A percentile compares a stretch with the other conserved stretches of the same genome.
Conservation (phyloP, 2,888 invertebrate genomes). For the Dastarcus helophoroides region DNA sequence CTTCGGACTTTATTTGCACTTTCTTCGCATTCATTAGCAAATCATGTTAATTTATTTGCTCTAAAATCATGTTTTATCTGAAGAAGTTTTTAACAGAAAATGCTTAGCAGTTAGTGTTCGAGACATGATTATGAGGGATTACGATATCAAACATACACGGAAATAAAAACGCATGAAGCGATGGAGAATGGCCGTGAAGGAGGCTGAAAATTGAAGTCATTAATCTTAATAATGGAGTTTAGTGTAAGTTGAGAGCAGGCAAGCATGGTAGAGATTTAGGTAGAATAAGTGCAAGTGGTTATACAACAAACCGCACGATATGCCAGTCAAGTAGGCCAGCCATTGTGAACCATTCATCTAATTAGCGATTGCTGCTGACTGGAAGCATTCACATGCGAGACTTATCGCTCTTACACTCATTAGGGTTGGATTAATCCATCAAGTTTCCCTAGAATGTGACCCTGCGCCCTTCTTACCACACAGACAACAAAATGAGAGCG, state of each 20-base stretch:
- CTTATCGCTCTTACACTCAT: constrained; percentile 41
- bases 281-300: constrained; percentile 32
- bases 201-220: constrained; percentile 22
- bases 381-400: constrained; percentile 37
- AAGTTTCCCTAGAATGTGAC: constrained; percentile 24
- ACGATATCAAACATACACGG: too few relatives aligned
- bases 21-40: too few relatives aligned
- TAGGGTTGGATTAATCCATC: constrained; percentile 40
- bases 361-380: constrained; percentile 37
- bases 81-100: too few relatives aligned
- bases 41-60: too few relatives aligned
- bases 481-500: constrained; percentile 3
- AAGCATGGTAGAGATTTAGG: constrained; percentile 7
- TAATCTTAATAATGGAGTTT: constrained; percentile 26
- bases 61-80: too few relatives aligned
- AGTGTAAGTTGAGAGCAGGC: constrained; percentile 10
- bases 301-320: constrained; percentile 33
- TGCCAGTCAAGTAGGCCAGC: constrained; percentile 34
- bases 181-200: too few relatives aligned
- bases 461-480: constrained; percentile 10
- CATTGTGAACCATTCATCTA: constrained; percentile 38
- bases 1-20: too few relatives aligned
- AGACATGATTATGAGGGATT: too few relatives aligned
- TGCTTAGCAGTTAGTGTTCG: too few relatives aligned
- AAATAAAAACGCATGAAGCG: too few relatives aligned